A percentile compares a stretch with the other conserved stretches of the same genome.
These are phyloP conservation scores for Cyrtorhinus lividipennis DNA, from an alignment of 1,140 invertebrate genomes.

Conservation along the genomic window DNA sequence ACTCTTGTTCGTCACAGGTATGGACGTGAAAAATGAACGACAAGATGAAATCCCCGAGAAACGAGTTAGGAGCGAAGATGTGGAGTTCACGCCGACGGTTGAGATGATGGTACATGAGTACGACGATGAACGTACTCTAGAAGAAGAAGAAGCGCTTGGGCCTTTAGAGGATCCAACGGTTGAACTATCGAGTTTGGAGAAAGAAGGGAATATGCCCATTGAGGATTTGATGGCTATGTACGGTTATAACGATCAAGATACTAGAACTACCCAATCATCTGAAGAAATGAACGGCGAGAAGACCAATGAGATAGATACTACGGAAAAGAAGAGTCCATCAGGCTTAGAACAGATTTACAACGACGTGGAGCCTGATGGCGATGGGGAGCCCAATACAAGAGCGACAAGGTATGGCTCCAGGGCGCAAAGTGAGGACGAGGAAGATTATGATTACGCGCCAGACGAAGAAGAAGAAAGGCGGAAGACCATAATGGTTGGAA, in stretches of 20 bases:
- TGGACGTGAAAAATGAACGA: neutral
- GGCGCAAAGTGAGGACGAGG: constrained; percentile 47
- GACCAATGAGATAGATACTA: constrained; percentile 33
- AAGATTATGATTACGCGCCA: constrained; percentile 52
- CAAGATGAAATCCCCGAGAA: neutral
- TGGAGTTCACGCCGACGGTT: constrained; percentile 52
- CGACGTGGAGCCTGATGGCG: constrained; percentile 32
- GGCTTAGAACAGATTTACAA: constrained; percentile 36
- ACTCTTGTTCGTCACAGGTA: neutral
- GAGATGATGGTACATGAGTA: constrained; percentile 95
- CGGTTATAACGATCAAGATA: constrained; percentile 43
- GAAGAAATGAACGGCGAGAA: constrained; percentile 39
- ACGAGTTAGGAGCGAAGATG: constrained; percentile 27
- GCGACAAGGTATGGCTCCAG: constrained; percentile 22
- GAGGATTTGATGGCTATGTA: constrained; percentile 82
- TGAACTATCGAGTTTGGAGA: constrained; percentile 67
- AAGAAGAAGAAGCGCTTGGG: constrained; percentile 90
- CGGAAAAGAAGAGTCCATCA: constrained; percentile 33
- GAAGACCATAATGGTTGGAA: constrained; percentile 86
- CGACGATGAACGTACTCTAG: constrained; percentile 88
- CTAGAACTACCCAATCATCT: constrained; percentile 33
- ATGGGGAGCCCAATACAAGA: constrained; percentile 28
- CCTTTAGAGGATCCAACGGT: constrained; percentile 70
- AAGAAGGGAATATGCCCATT: constrained; percentile 78
- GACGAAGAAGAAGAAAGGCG: constrained; percentile 47